Evolutionary conservation across 2,888 invertebrate species (phyloP).

Genomic region (Drosophila recens): DNA sequence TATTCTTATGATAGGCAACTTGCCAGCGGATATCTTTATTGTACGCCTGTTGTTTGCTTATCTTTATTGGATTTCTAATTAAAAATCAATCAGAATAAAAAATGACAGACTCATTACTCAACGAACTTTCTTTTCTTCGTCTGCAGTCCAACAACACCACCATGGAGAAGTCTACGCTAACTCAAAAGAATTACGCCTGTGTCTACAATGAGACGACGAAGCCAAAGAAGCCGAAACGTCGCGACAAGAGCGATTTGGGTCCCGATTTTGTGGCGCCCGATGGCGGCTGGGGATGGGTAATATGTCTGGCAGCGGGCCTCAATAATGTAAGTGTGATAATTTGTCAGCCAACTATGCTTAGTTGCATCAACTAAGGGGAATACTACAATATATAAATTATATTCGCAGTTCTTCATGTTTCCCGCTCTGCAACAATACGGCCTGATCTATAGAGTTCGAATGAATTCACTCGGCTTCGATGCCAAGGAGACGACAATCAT

Average conservation of each 20-base stretch:
- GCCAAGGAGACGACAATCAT: constrained; percentile 90
- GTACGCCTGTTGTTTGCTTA: background rate
- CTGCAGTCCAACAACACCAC: background rate
- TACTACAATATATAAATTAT: no score
- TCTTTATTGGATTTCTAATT: constrained; percentile 16
- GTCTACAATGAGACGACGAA: constrained; percentile 83
- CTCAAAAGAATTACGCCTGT: constrained; percentile 71
- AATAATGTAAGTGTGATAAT: constrained; percentile 89
- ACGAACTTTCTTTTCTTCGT: background rate
- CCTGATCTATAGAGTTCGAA: constrained; percentile 89
- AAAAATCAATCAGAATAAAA: constrained; percentile 9
- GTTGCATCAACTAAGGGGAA: background rate
- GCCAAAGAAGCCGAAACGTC: constrained; percentile 85
- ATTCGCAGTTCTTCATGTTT: constrained; percentile 88
- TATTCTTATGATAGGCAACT: background rate
- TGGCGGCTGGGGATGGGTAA: constrained; percentile 91
- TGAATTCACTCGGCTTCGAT: constrained; percentile 87
- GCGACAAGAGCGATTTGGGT: constrained; percentile 84
- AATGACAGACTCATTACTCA: constrained; percentile 13
- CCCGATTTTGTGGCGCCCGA: constrained; percentile 90
- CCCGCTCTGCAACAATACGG: constrained; percentile 91
- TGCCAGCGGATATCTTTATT: background rate
- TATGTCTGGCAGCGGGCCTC: constrained; percentile 90
- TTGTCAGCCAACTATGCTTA: background rate
- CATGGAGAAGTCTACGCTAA: constrained; percentile 71